Conservation (phyloP, 2,113 vertebrate genomes). For the Otocyon megalotis region DNA sequence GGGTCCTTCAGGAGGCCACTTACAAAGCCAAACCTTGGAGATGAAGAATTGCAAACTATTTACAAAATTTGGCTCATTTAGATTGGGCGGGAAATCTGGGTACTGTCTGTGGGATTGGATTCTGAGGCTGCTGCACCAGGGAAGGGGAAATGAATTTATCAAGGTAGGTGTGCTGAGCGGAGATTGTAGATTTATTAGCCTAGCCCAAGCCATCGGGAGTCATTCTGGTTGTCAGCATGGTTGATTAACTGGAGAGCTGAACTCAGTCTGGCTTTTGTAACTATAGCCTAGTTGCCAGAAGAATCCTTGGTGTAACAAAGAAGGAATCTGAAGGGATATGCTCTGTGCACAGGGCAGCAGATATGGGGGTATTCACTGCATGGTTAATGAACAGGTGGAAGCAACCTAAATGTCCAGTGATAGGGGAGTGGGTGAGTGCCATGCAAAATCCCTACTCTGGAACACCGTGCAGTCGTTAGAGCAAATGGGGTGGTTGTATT, state of each 20-base stretch:
- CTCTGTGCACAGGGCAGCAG: neutral
- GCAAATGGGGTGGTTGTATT: neutral
- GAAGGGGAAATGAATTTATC: neutral
- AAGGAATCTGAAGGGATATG: neutral
- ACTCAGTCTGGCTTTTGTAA: neutral
- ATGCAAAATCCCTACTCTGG: too few species aligned
- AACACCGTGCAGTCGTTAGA: neutral
- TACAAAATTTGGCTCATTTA: neutral
- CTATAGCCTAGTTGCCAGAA: neutral
- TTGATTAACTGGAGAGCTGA: neutral
- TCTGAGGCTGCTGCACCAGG: too few species aligned
- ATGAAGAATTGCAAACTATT: neutral
- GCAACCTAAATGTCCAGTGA: neutral
- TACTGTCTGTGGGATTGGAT: neutral
- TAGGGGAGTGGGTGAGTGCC: fast-evolving
- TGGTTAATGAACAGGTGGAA: neutral
- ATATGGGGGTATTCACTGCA: neutral
- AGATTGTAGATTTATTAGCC: too few species aligned
- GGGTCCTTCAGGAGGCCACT: too few species aligned
- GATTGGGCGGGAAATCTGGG: too few species aligned
- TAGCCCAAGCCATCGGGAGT: neutral
- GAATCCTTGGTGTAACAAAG: neutral
- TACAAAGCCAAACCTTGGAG: neutral
- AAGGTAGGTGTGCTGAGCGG: neutral
- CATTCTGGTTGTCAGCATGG: too few species aligned